Evolutionary conservation across 2,888 invertebrate species (phyloP).

Genomic region (Drosophila lacicola): DNA sequence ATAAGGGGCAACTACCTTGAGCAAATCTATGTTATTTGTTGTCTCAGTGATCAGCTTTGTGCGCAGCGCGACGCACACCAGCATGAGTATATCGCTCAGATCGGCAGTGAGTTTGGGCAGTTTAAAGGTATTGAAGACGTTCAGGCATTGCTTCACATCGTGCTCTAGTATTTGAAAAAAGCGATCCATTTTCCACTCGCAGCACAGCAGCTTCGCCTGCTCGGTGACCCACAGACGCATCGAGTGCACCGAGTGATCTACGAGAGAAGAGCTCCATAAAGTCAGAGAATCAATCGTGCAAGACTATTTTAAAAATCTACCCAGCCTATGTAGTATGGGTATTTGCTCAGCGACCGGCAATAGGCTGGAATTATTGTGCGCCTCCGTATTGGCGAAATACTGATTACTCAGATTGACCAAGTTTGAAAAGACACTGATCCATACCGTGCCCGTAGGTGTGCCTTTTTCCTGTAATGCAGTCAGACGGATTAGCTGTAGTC

Average conservation of each 20-base stretch:
- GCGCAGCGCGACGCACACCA: constrained; percentile 92
- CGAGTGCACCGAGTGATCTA: constrained; percentile 92
- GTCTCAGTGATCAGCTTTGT: constrained; percentile 93
- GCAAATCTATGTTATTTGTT: constrained; percentile 89
- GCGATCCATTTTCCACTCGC: constrained; percentile 90
- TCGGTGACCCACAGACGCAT: constrained; percentile 91
- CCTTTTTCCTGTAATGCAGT: constrained; percentile 68
- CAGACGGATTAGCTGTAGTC: background rate
- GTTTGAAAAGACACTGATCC: constrained; percentile 88
- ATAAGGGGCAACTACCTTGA: constrained; percentile 87
- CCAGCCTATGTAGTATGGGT: constrained; percentile 87
- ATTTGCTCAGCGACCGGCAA: constrained; percentile 93
- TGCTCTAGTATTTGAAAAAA: constrained; percentile 90
- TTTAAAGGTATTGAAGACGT: constrained; percentile 87
- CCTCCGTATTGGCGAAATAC: constrained; percentile 87
- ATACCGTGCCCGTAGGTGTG: constrained; percentile 82
- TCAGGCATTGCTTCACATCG: constrained; percentile 88
- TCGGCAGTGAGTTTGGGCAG: constrained; percentile 86
- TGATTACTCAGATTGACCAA: constrained; percentile 90
- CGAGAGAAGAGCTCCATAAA: background rate
- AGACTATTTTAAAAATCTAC: constrained; percentile 46
- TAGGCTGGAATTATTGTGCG: constrained; percentile 91
- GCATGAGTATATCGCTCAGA: constrained; percentile 90
- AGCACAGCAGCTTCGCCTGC: constrained; percentile 90
- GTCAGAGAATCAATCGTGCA: too few relatives aligned